These are phyloP conservation scores for Macrophya alboannulata DNA, from an alignment of 2,888 invertebrate species.

Conservation along the genomic window DNA sequence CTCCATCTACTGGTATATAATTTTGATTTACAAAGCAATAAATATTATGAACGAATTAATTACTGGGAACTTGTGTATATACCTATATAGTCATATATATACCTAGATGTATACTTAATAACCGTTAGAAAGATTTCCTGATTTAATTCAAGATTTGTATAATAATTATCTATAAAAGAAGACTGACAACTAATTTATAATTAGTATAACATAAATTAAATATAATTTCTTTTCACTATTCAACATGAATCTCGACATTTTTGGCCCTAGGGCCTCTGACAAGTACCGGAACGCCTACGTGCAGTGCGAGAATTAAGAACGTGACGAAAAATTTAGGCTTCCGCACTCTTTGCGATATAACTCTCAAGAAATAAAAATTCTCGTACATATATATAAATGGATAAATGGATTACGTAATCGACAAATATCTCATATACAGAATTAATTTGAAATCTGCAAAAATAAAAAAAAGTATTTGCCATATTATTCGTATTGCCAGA, in stretches of 20 bases:
- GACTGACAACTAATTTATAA: constrained; percentile 13
- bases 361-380: no score
- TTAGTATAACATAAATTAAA: background rate
- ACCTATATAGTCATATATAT: no score
- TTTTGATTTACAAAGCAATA: background rate
- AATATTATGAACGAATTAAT: constrained; percentile 11
- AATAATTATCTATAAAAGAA: background rate
- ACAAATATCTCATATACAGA: no score
- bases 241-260: background rate
- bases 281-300: background rate
- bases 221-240: background rate
- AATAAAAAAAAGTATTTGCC: no score
- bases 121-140: constrained; percentile 20
- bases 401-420: no score
- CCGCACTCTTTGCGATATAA: background rate
- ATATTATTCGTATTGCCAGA: background rate
- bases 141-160: background rate
- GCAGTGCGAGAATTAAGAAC: background rate
- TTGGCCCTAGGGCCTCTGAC: background rate
- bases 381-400: no score
- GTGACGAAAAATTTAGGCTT: background rate
- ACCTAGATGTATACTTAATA: background rate
- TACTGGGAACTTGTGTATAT: background rate
- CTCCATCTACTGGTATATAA: background rate
- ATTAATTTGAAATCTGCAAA: background rate